Conservation (phyloP, 2,888 invertebrate species). For the Polietes domitor region DNA sequence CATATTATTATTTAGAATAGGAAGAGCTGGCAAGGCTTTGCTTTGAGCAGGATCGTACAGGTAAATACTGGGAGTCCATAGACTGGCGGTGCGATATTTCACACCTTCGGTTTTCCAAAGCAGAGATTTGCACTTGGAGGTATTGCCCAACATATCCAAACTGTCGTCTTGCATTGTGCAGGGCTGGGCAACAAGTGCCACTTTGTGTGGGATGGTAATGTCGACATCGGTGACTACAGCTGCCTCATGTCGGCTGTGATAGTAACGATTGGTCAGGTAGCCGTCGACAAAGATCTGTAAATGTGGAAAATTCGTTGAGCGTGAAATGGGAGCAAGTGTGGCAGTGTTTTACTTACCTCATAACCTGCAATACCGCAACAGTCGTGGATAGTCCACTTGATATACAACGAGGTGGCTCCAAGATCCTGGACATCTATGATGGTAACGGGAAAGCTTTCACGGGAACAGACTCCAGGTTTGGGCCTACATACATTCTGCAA, state of each 20-base stretch:
- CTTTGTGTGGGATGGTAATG: constrained; percentile 73
- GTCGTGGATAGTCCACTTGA: constrained; percentile 76
- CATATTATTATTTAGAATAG: constrained; percentile 33
- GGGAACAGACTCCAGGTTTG: constrained; percentile 55
- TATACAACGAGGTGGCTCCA: constrained; percentile 74
- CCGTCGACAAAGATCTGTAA: constrained; percentile 78
- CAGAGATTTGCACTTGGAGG: constrained; percentile 45
- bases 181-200: constrained; percentile 75
- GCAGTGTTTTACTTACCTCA: constrained; percentile 74
- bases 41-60: constrained; percentile 71
- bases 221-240: constrained; percentile 77
- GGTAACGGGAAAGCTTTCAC: constrained; percentile 74
- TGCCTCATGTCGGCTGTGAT: constrained; percentile 74
- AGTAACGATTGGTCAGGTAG: constrained; percentile 76
- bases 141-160: constrained; percentile 45
- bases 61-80: constrained; percentile 75
- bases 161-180: constrained; percentile 52
- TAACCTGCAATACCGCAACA: constrained; percentile 76
- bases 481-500: constrained; percentile 58
- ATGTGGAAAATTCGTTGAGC: neutral
- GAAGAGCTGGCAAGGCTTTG: neutral
- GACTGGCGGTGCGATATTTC: constrained; percentile 41
- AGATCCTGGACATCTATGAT: constrained; percentile 74
- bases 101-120: constrained; percentile 67
- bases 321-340: neutral